Conservation (phyloP, 2,797 vertebrate genomes). For the Peromyscus aztecus region DNA sequence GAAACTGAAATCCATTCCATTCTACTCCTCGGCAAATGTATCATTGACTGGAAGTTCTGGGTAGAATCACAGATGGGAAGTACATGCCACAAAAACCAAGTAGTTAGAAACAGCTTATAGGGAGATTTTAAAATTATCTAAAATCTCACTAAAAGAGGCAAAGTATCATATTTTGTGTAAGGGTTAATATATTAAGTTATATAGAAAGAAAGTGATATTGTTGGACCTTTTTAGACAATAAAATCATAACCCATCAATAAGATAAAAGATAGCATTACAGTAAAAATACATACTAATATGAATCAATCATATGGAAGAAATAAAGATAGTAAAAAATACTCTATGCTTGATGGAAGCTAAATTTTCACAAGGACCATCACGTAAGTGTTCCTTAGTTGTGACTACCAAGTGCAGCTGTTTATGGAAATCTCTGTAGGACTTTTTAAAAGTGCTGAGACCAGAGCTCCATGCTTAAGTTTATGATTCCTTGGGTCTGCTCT, state of each 20-base stretch:
- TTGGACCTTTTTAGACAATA: neutral
- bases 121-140: neutral
- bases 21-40: neutral
- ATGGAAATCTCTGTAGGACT: neutral
- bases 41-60: neutral
- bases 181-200: neutral
- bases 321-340: neutral
- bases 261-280: neutral
- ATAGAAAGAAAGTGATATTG: neutral
- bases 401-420: neutral
- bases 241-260: neutral
- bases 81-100: neutral
- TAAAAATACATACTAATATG: neutral
- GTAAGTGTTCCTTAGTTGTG: neutral
- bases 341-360: neutral
- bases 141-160: neutral
- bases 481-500: neutral
- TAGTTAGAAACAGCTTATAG: neutral
- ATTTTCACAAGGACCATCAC: neutral
- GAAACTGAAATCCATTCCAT: neutral
- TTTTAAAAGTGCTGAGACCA: neutral
- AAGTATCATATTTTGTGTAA: neutral
- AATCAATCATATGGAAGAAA: neutral
- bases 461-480: neutral
- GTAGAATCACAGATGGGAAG: neutral